Conservation (phyloP, 2,888 invertebrate species). For the Dorcus parallelipipedus region DNA sequence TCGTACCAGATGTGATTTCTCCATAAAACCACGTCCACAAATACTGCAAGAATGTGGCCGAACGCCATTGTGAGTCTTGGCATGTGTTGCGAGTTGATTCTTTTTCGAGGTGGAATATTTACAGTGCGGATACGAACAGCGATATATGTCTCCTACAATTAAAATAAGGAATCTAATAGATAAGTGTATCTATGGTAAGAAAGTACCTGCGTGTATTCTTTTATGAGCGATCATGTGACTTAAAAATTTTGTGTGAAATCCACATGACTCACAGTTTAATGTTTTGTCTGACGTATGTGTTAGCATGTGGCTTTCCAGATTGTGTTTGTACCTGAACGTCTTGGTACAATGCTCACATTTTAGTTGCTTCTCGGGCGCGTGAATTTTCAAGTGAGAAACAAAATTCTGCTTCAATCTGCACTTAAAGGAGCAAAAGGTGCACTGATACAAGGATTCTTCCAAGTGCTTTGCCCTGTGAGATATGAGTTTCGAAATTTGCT, state of each 20-base stretch:
- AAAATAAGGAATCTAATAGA: neutral
- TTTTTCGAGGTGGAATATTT: constrained; percentile 63
- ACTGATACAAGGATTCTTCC: constrained; percentile 50
- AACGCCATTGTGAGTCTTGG: constrained; percentile 58
- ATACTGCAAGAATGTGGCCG: constrained; percentile 53
- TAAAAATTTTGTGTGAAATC: constrained; percentile 64
- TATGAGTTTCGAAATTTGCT: constrained; percentile 55
- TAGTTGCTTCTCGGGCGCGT: constrained; percentile 57
- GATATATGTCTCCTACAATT: constrained; percentile 55
- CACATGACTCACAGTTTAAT: constrained; percentile 64
- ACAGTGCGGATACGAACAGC: constrained; percentile 60
- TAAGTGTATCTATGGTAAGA: neutral
- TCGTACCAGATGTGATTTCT: constrained; percentile 63
- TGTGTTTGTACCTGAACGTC: constrained; percentile 57
- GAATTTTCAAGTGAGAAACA: constrained; percentile 57
- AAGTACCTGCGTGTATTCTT: constrained; percentile 57
- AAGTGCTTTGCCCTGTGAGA: constrained; percentile 59
- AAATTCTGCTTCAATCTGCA: constrained; percentile 59
- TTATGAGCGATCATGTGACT: constrained; percentile 64
- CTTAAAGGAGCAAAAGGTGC: constrained; percentile 56
- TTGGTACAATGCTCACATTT: constrained; percentile 59
- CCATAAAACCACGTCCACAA: constrained; percentile 63
- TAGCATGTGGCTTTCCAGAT: constrained; percentile 57
- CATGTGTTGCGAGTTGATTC: constrained; percentile 62
- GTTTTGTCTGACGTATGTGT: constrained; percentile 56